These are phyloP conservation scores for Norana najaformis DNA, from an alignment of 2,888 invertebrate genomes.

Conservation along the genomic window DNA sequence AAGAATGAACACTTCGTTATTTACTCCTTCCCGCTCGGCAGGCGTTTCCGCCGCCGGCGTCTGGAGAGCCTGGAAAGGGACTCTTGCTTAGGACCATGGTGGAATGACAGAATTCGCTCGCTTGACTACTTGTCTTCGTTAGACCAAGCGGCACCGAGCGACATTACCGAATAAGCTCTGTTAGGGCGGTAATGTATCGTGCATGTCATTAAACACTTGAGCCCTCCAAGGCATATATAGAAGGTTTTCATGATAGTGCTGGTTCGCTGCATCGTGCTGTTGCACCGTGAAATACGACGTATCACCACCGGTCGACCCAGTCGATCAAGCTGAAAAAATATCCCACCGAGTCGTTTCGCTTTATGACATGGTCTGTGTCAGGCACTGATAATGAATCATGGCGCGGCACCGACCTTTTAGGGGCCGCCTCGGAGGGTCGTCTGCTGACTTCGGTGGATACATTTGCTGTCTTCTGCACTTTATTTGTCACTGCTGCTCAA, in stretches of 20 bases:
- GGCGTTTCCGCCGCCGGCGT: neutral
- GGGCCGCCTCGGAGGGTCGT: neutral
- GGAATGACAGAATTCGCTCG: conserved; percentile 7
- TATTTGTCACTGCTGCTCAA: neutral
- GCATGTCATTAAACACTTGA: conserved; percentile 1
- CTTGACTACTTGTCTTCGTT: conserved; percentile 1
- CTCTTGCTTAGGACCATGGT: neutral
- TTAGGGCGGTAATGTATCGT: neutral
- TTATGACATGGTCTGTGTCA: neutral
- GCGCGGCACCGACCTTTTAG: neutral
- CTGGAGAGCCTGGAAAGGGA: neutral
- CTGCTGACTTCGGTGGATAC: neutral
- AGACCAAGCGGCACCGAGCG: neutral
- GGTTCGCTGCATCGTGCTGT: too few relatives aligned
- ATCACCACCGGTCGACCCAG: neutral
- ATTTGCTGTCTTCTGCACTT: neutral
- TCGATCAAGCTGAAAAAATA: neutral
- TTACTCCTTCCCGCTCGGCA: neutral
- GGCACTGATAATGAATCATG: neutral
- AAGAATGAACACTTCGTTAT: neutral
- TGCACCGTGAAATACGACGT: neutral
- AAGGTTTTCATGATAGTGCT: neutral
- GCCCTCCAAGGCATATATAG: neutral
- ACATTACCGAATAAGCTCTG: neutral
- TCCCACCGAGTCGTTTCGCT: neutral